Percentiles rank a stretch among this genome's conserved stretches.
Evolutionary conservation across 2,797 vertebrate genomes (phyloP).

Genomic region (Amazona finschi): DNA sequence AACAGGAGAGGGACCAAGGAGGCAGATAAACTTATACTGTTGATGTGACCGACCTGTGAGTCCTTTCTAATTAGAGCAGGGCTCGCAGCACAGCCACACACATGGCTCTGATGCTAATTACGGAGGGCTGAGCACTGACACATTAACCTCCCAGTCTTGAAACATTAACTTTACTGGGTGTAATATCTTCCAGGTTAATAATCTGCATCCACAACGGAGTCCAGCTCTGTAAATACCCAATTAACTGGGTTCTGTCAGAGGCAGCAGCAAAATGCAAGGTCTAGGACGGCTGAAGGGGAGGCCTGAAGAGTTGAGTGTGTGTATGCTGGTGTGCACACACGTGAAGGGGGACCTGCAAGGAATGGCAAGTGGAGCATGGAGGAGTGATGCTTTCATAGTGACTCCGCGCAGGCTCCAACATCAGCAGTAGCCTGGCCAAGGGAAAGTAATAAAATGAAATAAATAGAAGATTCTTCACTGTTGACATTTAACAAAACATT

Average conservation of each 20-base stretch:
- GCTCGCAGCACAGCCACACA: not conserved
- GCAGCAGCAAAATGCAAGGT: not conserved
- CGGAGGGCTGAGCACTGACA: conserved; percentile 21
- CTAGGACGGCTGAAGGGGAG: not conserved
- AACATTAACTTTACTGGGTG: conserved; percentile 56
- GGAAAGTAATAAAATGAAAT: not conserved
- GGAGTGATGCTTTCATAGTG: not conserved
- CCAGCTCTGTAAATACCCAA: conserved; percentile 27
- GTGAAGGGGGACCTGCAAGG: not conserved
- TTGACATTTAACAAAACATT: not conserved
- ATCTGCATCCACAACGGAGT: conserved; percentile 43
- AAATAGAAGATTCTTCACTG: not conserved
- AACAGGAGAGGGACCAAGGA: not conserved
- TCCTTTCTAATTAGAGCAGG: not conserved
- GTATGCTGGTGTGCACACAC: not conserved
- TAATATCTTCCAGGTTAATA: conserved; percentile 58
- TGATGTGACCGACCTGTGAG: not conserved
- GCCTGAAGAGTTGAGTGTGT: not conserved
- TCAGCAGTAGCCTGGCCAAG: not conserved
- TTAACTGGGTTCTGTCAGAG: not conserved
- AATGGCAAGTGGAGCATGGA: not conserved
- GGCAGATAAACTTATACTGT: not conserved
- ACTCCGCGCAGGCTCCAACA: not conserved
- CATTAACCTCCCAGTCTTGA: conserved; percentile 33
- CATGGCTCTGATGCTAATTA: not conserved